phyloP scores from a whole-genome alignment of 2,888 invertebrate genomes.

The Nomada fabriciana region DNA sequence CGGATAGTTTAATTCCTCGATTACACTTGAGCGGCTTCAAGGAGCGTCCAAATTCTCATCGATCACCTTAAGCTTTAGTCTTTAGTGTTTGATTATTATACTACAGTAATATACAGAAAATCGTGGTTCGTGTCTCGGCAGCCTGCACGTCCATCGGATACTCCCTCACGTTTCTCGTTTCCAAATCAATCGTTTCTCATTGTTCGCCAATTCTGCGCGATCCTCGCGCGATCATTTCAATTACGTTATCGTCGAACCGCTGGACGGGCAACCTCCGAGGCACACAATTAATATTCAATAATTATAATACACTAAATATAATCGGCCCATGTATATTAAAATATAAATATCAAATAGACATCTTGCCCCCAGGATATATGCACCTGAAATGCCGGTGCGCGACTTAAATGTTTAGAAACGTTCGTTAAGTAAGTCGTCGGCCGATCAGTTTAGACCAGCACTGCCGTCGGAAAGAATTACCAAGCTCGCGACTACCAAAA shows the following conservation, averaged over 20 bases:
- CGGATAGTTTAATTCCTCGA: slow-evolving; percentile 65
- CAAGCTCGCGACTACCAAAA: slow-evolving; percentile 39
- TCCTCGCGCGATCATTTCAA: neutral
- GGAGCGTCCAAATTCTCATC: slow-evolving; percentile 56
- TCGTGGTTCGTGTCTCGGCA: slow-evolving; percentile 51
- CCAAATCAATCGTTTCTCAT: neutral
- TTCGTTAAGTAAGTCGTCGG: slow-evolving; percentile 73
- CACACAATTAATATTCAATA: slow-evolving; percentile 68
- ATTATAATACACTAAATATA: slow-evolving; percentile 81
- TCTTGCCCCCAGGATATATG: slow-evolving; percentile 73
- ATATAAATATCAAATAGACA: slow-evolving; percentile 81
- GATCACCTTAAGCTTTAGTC: slow-evolving; percentile 83
- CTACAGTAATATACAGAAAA: slow-evolving; percentile 83
- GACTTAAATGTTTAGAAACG: slow-evolving; percentile 73
- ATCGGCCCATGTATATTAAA: slow-evolving; percentile 82
- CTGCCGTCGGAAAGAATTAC: slow-evolving; percentile 53
- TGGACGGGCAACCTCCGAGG: slow-evolving; percentile 45
- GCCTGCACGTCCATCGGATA: slow-evolving; percentile 42
- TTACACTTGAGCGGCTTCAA: slow-evolving; percentile 64
- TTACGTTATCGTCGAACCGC: neutral
- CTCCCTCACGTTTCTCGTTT: neutral
- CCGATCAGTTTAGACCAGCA: slow-evolving; percentile 59
- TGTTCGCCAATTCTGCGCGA: neutral
- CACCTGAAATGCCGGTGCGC: slow-evolving; percentile 70
- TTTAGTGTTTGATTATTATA: slow-evolving; percentile 83